These are phyloP conservation scores for Cavia aperea DNA, from an alignment of 2,113 vertebrate species.

Conservation along the genomic window DNA sequence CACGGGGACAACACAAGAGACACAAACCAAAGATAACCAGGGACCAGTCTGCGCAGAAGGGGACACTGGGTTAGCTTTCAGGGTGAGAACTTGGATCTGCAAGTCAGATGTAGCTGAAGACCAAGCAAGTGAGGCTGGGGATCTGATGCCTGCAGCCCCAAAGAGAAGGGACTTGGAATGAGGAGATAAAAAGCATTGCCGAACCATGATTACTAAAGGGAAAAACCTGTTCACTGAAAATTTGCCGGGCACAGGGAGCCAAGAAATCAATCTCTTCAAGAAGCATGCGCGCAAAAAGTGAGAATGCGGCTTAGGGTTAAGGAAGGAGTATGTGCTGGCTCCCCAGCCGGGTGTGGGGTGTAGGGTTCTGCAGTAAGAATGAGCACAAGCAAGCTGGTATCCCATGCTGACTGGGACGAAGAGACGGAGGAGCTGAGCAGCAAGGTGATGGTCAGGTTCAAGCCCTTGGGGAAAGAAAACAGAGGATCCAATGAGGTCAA, in stretches of 20 bases:
- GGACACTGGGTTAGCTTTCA: neutral
- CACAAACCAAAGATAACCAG: neutral
- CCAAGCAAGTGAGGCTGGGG: rapidly evolving
- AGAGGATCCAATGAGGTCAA: neutral
- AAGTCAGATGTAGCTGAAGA: neutral
- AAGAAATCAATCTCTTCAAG: neutral
- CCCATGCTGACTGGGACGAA: neutral
- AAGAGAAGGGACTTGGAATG: neutral
- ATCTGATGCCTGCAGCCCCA: rapidly evolving
- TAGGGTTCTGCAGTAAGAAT: neutral
- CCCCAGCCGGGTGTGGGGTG: neutral
- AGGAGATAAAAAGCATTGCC: neutral
- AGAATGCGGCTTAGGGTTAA: too few species aligned
- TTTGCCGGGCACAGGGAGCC: neutral
- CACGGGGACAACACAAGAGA: neutral
- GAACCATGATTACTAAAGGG: neutral
- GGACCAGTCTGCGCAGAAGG: neutral
- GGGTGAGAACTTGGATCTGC: neutral
- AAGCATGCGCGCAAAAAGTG: neutral
- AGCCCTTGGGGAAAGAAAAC: neutral
- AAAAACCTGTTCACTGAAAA: neutral
- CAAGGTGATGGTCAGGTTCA: neutral
- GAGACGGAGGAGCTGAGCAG: neutral
- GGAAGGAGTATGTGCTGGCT: neutral
- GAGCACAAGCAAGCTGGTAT: neutral